Base-by-base conservation (phyloP, 2,888 invertebrate species). In the Phania funesta region DNA sequence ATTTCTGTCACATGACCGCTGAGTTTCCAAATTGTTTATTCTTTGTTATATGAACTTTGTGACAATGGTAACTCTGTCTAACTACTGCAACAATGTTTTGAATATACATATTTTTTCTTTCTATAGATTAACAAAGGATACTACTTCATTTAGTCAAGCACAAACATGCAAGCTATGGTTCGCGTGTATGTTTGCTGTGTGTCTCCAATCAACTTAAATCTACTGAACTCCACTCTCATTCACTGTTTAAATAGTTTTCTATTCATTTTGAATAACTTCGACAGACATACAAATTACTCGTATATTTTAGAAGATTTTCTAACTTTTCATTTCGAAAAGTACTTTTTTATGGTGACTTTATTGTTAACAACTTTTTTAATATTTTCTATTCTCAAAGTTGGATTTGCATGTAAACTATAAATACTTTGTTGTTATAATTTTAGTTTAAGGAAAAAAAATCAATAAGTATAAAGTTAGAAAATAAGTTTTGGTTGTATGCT, bases 381-480 rank as follows among this genome's bases (percentile, higher is more conserved):
- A n/a, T 35, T 29, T 64, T 65, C 64, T 41, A 64, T 54, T 58
- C 54, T 67, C 4, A n/a, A 62, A 46, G 35, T 60, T 32, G 29
- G 35, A 58, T 76, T 76, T 68, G 76, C 76, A 76, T 76, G 67
- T 68, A 32, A 41, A 11, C 29, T 44, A 76, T 60, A 67, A 41
- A 56, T 5, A 26, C 8, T 74, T 35, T 56, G 24, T 18, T 75
- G 11, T 50, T 11, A 58, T 56, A 22, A 18, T 26, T 50, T 65
- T 32, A n/a, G 26, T n/a, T 16, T 7, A 26, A 32, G 18, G 4
- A 65, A 70, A 78, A 82, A 82, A 78, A 82, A 82, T 82, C 77
- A 70, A 78, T 82, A 82, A n/a, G n/a, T n/a, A n/a, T n/a, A n/a
- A n/a, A n/a, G 32, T 75, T 78, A 0, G 65, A 35, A 78, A 67